Evolutionary conservation across 2,797 vertebrate genomes (phyloP).

Genomic region (Sphenopsis melanotis): DNA sequence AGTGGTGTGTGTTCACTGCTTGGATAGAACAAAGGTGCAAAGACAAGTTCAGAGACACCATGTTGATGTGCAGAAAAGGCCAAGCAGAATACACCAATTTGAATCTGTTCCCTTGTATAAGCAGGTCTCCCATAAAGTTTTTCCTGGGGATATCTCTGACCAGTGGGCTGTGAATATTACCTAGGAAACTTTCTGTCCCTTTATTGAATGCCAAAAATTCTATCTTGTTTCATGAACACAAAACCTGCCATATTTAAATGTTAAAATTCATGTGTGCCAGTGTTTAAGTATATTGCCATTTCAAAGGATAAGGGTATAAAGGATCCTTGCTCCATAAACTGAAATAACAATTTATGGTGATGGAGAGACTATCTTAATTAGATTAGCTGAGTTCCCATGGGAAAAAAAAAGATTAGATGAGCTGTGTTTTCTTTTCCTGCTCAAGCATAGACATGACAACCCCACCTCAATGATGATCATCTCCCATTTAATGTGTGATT

Average conservation of each 20-base stretch:
- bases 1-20: not conserved
- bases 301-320: not conserved
- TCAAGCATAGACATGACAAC: not conserved
- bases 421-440: not conserved
- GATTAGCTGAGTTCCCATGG: not conserved
- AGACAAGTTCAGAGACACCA: not conserved
- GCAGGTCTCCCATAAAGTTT: not conserved
- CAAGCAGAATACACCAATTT: not conserved
- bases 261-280: fast-evolving
- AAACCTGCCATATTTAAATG: not conserved
- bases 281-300: not conserved
- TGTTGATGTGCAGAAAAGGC: not conserved
- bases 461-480: not conserved
- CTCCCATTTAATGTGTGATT: not conserved
- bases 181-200: not conserved
- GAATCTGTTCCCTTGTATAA: not conserved
- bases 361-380: not conserved
- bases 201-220: not conserved
- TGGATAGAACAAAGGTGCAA: not conserved
- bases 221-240: not conserved
- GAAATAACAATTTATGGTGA: not conserved
- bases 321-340: not conserved
- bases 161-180: not conserved
- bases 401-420: not conserved
- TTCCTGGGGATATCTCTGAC: not conserved